Conservation (phyloP, 2,113 vertebrate species). For the Piliocolobus tephrosceles region DNA sequence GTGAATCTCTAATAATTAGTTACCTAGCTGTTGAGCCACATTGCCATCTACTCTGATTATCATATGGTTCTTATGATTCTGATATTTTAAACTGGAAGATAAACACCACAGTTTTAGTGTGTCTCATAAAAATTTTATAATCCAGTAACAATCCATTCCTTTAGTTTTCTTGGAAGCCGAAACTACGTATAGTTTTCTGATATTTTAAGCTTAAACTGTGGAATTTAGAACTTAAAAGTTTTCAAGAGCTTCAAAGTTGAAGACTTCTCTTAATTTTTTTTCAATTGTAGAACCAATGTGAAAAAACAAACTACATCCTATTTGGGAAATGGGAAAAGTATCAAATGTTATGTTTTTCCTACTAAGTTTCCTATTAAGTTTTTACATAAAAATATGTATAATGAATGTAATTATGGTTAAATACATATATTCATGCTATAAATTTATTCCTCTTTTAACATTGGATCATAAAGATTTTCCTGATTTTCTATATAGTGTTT, state of each 20-base stretch:
- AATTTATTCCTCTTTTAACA: neutral
- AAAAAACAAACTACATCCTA: neutral
- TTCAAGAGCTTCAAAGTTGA: slow-evolving; percentile 11
- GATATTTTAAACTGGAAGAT: slow-evolving; percentile 29
- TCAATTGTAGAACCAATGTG: neutral
- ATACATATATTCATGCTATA: neutral
- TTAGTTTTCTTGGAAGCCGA: slow-evolving; percentile 29
- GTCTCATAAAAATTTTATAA: slow-evolving; percentile 14
- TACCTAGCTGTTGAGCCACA: neutral
- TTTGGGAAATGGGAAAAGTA: neutral
- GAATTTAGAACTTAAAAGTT: slow-evolving; percentile 13
- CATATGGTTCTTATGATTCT: neutral
- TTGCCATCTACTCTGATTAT: neutral
- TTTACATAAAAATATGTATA: slow-evolving; percentile 14
- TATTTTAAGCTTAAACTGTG: neutral
- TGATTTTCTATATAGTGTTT: neutral
- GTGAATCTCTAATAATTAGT: slow-evolving; percentile 16
- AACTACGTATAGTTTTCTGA: neutral
- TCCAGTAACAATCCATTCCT: neutral
- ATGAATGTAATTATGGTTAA: neutral
- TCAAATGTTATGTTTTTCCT: slow-evolving; percentile 24
- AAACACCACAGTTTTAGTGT: neutral
- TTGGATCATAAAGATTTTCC: slow-evolving; percentile 18
- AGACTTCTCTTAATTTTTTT: neutral
- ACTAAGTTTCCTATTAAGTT: neutral